Percentiles rank a stretch among this genome's conserved stretches.
phyloP scores from a whole-genome alignment of 2,797 vertebrate genomes.

The Sitta carolinensis region DNA sequence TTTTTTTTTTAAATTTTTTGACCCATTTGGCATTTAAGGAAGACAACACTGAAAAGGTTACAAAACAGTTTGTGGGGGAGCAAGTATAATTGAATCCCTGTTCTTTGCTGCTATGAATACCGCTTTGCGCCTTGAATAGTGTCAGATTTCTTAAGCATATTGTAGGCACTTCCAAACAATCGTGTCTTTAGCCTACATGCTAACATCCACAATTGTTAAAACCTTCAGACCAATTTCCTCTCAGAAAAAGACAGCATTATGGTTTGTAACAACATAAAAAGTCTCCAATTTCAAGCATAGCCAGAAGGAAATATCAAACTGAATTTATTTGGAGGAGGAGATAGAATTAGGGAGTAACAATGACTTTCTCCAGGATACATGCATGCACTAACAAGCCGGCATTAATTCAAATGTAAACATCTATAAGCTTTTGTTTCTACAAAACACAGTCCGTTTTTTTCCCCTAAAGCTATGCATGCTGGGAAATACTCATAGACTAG shows the following conservation, averaged over 20 bases:
- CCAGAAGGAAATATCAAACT: slow-evolving; percentile 36
- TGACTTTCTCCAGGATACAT: slow-evolving; percentile 26
- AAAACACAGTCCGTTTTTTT: not conserved
- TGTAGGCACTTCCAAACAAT: slow-evolving; percentile 27
- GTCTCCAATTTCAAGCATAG: slow-evolving; percentile 37
- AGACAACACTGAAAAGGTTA: not conserved
- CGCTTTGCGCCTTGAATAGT: not conserved
- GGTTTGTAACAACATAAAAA: slow-evolving; percentile 35
- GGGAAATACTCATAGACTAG: not conserved
- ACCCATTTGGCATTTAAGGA: not conserved
- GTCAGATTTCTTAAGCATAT: slow-evolving; percentile 38
- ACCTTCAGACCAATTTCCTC: slow-evolving; percentile 26
- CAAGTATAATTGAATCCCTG: slow-evolving; percentile 27
- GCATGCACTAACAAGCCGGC: slow-evolving; percentile 35
- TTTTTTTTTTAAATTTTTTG: not conserved
- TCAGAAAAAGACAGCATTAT: slow-evolving; percentile 15
- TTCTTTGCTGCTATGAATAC: slow-evolving; percentile 2
- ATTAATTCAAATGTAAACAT: slow-evolving; percentile 47
- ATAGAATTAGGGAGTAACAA: slow-evolving; percentile 38
- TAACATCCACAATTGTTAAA: slow-evolving; percentile 45
- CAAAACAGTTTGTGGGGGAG: not conserved
- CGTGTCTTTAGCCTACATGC: slow-evolving; percentile 16
- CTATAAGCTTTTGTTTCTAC: slow-evolving; percentile 29
- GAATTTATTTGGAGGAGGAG: slow-evolving; percentile 54
- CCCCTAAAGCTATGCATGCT: not conserved